phyloP scores from a whole-genome alignment of 2,797 vertebrate species.

The Sebastes elongatus region DNA sequence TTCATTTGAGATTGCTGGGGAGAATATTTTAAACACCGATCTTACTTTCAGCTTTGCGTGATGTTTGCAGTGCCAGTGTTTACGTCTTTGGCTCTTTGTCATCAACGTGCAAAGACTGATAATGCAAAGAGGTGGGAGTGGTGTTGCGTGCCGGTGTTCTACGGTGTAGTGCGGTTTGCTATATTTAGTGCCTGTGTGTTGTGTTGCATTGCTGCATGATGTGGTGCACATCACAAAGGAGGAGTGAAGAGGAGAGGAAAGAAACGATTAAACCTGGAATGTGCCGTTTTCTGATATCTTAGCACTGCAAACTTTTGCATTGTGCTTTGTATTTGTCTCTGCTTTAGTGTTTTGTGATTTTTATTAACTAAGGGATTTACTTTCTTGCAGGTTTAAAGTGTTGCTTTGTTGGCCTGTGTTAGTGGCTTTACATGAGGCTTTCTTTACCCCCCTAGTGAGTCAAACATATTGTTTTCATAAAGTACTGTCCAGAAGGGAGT shows the following conservation, averaged over 20 bases:
- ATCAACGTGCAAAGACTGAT: slow-evolving; percentile 21
- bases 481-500: not conserved
- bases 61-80: slow-evolving; percentile 6
- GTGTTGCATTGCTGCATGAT: slow-evolving; percentile 30
- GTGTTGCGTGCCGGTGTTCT: slow-evolving; percentile 4
- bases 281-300: not conserved
- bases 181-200: slow-evolving; percentile 51
- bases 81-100: slow-evolving; percentile 22
- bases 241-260: not conserved
- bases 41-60: slow-evolving; percentile 3
- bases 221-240: slow-evolving; percentile 7
- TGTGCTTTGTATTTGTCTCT: not conserved
- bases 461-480: slow-evolving; percentile 25
- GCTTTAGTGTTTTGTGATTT: not conserved
- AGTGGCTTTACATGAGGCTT: not conserved
- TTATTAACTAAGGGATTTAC: not conserved
- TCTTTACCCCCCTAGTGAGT: not conserved
- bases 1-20: not conserved
- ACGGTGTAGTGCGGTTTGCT: slow-evolving; percentile 18
- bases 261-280: not conserved
- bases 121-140: slow-evolving; percentile 37
- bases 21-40: not conserved
- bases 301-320: not conserved
- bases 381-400: not conserved
- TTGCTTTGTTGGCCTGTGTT: not conserved